Percentiles rank a stretch among this genome's conserved stretches.
These are phyloP conservation scores for Sander vitreus DNA, from an alignment of 2,113 vertebrate genomes.

Conservation along the genomic window DNA sequence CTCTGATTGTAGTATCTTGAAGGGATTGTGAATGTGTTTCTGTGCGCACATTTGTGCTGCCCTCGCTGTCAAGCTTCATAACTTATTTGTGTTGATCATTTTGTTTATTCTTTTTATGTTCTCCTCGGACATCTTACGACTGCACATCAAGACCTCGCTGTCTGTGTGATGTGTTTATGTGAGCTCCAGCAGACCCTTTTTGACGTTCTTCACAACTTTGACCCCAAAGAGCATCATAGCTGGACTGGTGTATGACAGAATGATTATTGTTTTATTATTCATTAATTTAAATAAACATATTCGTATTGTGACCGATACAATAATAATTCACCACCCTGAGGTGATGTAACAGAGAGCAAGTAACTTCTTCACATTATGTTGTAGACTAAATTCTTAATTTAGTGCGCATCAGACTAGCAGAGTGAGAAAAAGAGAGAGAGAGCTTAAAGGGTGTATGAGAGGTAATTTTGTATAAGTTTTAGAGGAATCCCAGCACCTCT, in stretches of 20 bases:
- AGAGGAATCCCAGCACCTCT: constrained; percentile 16
- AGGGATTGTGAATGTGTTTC: constrained; percentile 48
- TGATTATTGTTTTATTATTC: neutral
- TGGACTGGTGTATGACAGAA: neutral
- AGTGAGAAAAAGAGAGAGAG: neutral
- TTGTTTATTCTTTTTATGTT: constrained; percentile 43
- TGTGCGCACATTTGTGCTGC: neutral
- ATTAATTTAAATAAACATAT: neutral
- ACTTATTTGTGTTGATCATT: constrained; percentile 31
- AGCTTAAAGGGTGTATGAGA: neutral
- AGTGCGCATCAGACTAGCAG: neutral
- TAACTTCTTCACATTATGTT: neutral
- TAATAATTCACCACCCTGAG: neutral
- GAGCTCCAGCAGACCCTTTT: neutral
- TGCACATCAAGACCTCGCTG: neutral
- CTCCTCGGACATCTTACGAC: neutral
- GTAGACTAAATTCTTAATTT: neutral
- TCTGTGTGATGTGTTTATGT: constrained; percentile 21
- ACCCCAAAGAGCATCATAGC: neutral
- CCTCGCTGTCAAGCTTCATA: neutral
- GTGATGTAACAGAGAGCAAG: neutral
- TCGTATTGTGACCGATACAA: neutral
- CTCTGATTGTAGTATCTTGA: constrained; percentile 62
- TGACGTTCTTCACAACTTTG: neutral
- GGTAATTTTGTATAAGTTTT: neutral